Conservation (phyloP, 2,888 invertebrate species). For the Zygaena filipendulae region DNA sequence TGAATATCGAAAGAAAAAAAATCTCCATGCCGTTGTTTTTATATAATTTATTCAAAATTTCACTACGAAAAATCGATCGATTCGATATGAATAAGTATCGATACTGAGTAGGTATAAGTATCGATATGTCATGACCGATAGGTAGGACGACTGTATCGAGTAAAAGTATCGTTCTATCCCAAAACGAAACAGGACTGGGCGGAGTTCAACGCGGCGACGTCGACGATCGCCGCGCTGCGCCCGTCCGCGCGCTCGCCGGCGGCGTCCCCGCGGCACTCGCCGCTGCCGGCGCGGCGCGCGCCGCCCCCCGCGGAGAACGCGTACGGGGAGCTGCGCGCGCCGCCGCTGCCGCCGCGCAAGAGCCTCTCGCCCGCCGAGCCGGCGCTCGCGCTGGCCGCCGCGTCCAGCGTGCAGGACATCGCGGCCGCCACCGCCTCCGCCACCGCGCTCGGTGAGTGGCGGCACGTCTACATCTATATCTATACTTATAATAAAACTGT, state of each 20-base stretch:
- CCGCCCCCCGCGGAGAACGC: slow-evolving; percentile 42
- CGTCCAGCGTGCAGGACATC: slow-evolving; percentile 53
- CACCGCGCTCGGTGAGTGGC: too few species aligned
- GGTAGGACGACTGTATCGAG: too few species aligned
- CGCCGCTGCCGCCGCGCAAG: slow-evolving; percentile 70
- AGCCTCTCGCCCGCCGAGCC: slow-evolving; percentile 57
- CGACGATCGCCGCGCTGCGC: slow-evolving; percentile 67
- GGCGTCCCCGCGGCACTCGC: slow-evolving; percentile 66
- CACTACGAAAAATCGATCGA: too few species aligned
- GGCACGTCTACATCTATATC: too few species aligned
- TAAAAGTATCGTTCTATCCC: too few species aligned
- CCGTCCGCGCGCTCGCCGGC: slow-evolving; percentile 63
- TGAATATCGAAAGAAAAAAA: too few species aligned
- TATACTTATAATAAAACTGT: too few species aligned
- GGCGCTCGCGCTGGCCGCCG: slow-evolving; percentile 35
- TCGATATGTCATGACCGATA: too few species aligned
- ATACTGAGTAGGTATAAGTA: too few species aligned
- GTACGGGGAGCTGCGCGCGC: slow-evolving; percentile 50
- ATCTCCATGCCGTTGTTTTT: too few species aligned
- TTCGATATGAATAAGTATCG: too few species aligned
- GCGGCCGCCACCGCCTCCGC: slow-evolving; percentile 34
- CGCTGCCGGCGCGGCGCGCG: slow-evolving; percentile 34
- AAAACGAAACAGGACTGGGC: slow-evolving; percentile 72
- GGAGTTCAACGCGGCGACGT: slow-evolving; percentile 73
- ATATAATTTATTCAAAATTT: too few species aligned